phyloP scores from a whole-genome alignment of 2,797 vertebrate genomes.

The Artibeus jamaicensis region DNA sequence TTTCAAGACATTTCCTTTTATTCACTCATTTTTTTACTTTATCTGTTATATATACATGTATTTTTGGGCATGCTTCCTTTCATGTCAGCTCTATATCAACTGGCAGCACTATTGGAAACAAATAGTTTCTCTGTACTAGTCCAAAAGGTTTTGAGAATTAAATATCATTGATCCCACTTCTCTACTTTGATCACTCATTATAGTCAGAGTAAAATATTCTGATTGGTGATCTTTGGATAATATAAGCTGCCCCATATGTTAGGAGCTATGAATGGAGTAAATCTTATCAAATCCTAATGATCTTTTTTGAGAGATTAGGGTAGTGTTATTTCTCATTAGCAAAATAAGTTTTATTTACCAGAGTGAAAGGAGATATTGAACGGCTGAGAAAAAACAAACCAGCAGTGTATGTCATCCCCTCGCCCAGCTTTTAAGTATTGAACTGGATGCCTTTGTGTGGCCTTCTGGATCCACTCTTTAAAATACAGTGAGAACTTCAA shows the following conservation, averaged over 20 bases:
- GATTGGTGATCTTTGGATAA: background rate
- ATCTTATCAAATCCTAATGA: accelerated
- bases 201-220: background rate
- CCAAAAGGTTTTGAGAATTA: background rate
- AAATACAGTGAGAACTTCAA: background rate
- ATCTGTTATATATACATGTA: background rate
- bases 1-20: background rate
- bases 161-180: background rate
- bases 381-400: background rate
- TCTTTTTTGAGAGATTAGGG: background rate
- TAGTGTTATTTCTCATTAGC: background rate
- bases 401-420: background rate
- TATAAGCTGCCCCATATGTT: background rate
- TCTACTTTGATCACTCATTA: background rate
- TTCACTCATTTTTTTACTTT: background rate
- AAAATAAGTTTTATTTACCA: background rate
- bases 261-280: background rate
- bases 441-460: background rate
- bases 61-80: background rate
- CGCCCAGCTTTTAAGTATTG: background rate
- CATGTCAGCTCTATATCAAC: background rate
- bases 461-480: background rate
- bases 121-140: background rate
- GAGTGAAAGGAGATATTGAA: background rate
- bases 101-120: background rate